A percentile compares a stretch with the other conserved stretches of the same genome.
These are phyloP conservation scores for Cryptocheilus praepositus DNA, from an alignment of 2,888 invertebrate genomes.

Conservation along the genomic window DNA sequence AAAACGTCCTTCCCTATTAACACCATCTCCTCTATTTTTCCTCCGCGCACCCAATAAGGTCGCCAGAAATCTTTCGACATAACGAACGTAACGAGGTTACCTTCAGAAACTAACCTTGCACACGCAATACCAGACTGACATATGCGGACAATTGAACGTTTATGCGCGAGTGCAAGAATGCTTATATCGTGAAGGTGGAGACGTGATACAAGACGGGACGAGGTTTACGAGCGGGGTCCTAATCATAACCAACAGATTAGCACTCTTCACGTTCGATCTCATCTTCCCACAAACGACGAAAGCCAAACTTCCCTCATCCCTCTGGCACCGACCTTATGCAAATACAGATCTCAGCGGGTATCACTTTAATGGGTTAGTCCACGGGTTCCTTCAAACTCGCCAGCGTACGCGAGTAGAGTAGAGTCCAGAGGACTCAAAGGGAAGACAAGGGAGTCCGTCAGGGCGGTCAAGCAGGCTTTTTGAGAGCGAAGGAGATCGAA, in stretches of 20 bases:
- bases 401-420: no score
- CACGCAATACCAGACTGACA: no score
- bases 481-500: slow-evolving; percentile 33
- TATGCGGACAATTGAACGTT: no score
- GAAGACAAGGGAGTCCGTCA: slow-evolving; percentile 24
- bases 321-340: slow-evolving; percentile 57
- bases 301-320: no score
- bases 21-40: slow-evolving; percentile 56
- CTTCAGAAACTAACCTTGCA: no score
- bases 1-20: slow-evolving; percentile 66
- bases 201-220: neutral
- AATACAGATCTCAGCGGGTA: slow-evolving; percentile 70
- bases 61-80: slow-evolving; percentile 40
- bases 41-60: slow-evolving; percentile 65
- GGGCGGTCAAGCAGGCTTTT: slow-evolving; percentile 45
- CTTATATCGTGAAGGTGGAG: neutral
- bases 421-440: no score
- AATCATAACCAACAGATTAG: neutral
- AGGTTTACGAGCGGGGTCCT: slow-evolving; percentile 10
- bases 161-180: no score
- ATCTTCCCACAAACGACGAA: no score
- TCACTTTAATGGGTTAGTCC: slow-evolving; percentile 66
- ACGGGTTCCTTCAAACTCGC: slow-evolving; percentile 30
- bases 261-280: no score
- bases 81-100: no score